Evolutionary conservation across 2,888 invertebrate species (phyloP), one percentile per base, ranked within the genome.

Genomic region (Spialia ferax): DNA sequence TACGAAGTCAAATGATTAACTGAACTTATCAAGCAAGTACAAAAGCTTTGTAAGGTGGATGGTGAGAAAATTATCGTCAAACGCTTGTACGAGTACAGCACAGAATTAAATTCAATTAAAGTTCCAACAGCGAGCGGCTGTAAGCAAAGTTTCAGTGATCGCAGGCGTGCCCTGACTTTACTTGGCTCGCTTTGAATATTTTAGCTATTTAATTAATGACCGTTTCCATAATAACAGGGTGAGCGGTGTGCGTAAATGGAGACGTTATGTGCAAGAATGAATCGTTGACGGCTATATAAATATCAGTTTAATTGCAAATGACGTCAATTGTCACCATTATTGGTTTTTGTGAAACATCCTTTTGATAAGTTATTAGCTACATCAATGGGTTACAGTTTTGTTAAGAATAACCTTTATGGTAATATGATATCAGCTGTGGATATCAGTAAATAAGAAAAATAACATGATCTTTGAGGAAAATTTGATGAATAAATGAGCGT

Each of bases 61-160:
- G 18, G 45, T 45, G 45, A 45, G 45, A 18, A 18, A 42, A n/a
- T 45, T 45, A 45, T 18, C 18, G 18, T 45, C 13, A 18, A 18
- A 18, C 45, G 8, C 18, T 45, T 45, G 59, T 60, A 48, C 13
- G 48, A 11, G 59, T 60, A 48, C 13, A 60, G 18, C 18, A 15
- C 26, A 29, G 45, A 48, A 38, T 62, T 62, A 52, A 35, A 54
- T 62, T 62, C 52, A 23, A 52, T 62, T 54, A 62, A 62, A 62
- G 52, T 62, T 54, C 35, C 1, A 52, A 26, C 62, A 23, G 2
- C 15, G n/a, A 54, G 35, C n/a, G 45, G 1, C 8, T 18, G 18
- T 45, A 32, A 45, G 48, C 15, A 35, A 62, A 61, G 50, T 20
- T 52, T 23, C 10, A 18, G 18, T 0, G 45, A 35, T 52, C 13